Base-by-base conservation (phyloP, 2,888 invertebrate species). In the Horisme vitalbata region DNA sequence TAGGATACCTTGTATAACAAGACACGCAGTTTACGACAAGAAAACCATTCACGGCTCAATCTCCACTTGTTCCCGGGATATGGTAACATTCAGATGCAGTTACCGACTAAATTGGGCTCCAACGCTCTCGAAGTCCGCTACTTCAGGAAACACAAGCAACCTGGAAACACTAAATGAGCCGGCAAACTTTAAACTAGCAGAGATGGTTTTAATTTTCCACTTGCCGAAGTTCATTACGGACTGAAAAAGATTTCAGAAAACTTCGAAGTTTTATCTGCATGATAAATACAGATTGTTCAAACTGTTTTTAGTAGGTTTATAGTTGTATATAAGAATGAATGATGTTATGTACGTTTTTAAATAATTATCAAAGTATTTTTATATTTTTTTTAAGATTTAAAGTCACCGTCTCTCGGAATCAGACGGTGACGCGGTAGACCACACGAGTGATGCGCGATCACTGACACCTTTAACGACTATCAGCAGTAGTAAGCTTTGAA, bases 21-120 rank as follows among this genome's bases (percentile, higher is more conserved):
- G 79, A 73, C 70, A 75, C 68, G 70, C 78, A 71, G 72, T 85
- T 84, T 83, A 84, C 78, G 82, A 77, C 70, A 66, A 62, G 72
- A 61, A 61, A 68, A 67, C 76, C 75, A 72, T 80, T 82, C 73
- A 68, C 72, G 76, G 72, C 79, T 83, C 87, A 87, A 87, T 87
- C 87, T 84, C 67, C 79, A 79, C 77, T 81, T 83, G 83, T 77
- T 78, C 70, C 78, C 63, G 68, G 75, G 73, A 76, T 84, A 83
- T 79, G 80, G 78, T 79, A 79, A 74, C 83, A 83, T 87, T 83
- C 71, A 72, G 80, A 71, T 84, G 84, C 84, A 82, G 82, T 85
- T 79, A 85, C 82, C 58, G 73, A 58, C 70, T 74, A 81, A 84
- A 86, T 86, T 86, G 83, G 83, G 72, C 72, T 79, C 76, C 69